Base-by-base conservation (phyloP, 92 coral and sea anemone genomes). In the Siderastrea siderea region DNA sequence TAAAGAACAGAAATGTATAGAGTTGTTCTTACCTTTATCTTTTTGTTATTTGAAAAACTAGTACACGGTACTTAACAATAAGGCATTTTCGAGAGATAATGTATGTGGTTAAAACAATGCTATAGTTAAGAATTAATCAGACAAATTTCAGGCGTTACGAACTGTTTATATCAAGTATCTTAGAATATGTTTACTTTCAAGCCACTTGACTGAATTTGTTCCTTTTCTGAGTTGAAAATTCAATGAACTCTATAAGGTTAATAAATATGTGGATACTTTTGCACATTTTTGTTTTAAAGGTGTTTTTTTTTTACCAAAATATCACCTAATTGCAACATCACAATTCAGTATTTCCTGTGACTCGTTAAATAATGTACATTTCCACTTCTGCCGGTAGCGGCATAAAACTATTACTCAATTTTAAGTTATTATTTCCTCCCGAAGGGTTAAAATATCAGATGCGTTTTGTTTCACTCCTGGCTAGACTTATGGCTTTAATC, bases 111-210 rank as follows among this genome's bases (percentile, higher is more conserved):
- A 54, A 74, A 57, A 76, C 16, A 57, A 76, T 57, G 38, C 80
- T 45, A 44, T 26, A 26, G 38, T 76, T 58, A 5, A 76, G 53
- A 59, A 57, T 57, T 58, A 76, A 76, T 76, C 80, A 76, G 7
- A 44, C 52, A 44, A 68, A 38, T 68, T 19, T 65, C 7, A 12
- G 3, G 62, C 12, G 16, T 75, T 43, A 4, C 6, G 26, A 15
- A 43, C 43, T 38, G 11, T 2, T 11, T 61, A 61, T 74, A 74
- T 17, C 61, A 50, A 19, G 19, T 13, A 16, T n/a, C 61, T 74
- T 52, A n/a, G 6, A 61, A 3, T 61, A 14, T 9, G 16, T 59
- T 10, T 61, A 61, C 66, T 61, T 14, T 61, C 66, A 61, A 61
- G 62, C 44, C 9, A 72, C 47, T 48, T 43, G 52, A n/a, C 12